Conservation (phyloP, 2,888 invertebrate species). For the Serripes groenlandicus region DNA sequence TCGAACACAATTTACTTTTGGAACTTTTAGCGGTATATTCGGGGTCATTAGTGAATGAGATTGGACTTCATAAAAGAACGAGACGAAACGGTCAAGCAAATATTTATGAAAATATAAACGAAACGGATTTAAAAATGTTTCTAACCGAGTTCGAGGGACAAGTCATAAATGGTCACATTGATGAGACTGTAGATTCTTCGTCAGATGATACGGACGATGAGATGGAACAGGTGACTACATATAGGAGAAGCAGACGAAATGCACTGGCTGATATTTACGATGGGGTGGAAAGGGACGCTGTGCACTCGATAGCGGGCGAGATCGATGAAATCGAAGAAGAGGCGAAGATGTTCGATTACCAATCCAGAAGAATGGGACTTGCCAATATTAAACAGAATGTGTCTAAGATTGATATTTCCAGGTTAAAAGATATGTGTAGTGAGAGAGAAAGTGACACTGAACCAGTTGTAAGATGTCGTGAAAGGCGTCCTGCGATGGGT, state of each 20-base stretch:
- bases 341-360: slow-evolving; percentile 1
- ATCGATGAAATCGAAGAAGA: slow-evolving; percentile 13
- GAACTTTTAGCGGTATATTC: slow-evolving; percentile 30
- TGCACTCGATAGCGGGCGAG: slow-evolving; percentile 8
- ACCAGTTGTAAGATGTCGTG: neutral
- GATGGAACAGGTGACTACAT: neutral
- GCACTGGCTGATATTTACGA: slow-evolving; percentile 50
- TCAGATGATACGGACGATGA: slow-evolving; percentile 7
- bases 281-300: slow-evolving; percentile 15
- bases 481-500: neutral
- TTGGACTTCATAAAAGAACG: neutral
- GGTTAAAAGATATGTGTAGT: neutral
- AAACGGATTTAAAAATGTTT: slow-evolving; percentile 11
- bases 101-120: slow-evolving; percentile 44
- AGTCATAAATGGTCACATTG: neutral
- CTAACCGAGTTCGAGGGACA: neutral
- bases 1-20: slow-evolving; percentile 14
- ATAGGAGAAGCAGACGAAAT: slow-evolving; percentile 24
- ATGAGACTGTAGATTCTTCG: neutral
- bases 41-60: neutral
- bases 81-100: slow-evolving; percentile 40
- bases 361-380: slow-evolving; percentile 12
- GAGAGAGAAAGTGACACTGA: neutral
- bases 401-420: neutral
- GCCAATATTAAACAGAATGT: slow-evolving; percentile 1